A percentile compares a stretch with the other conserved stretches of the same genome.
phyloP scores from a whole-genome alignment of 2,888 invertebrate species.

The Mesopsocus fuscifrons region DNA sequence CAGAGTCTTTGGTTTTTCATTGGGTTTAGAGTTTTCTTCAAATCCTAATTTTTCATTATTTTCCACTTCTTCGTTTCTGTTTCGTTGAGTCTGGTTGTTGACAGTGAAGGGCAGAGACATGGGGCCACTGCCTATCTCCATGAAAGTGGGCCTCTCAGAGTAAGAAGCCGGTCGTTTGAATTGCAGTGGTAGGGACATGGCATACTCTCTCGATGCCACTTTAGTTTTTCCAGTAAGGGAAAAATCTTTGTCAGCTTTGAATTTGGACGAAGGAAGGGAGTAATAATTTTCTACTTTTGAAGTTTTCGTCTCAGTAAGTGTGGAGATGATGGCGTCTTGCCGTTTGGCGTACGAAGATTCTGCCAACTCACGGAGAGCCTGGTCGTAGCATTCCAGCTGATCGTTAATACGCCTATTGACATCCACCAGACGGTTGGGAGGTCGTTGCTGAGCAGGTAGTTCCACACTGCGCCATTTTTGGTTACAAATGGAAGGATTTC shows the following conservation, averaged over 20 bases:
- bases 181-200: no score
- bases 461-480: constrained; percentile 16
- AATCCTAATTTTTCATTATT: constrained; percentile 5
- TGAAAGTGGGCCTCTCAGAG: neutral
- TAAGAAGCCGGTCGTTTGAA: neutral
- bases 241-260: neutral
- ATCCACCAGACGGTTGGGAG: constrained; percentile 14
- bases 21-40: neutral
- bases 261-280: constrained; percentile 11
- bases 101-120: constrained; percentile 3
- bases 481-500: constrained; percentile 19
- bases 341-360: constrained; percentile 15
- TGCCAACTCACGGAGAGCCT: constrained; percentile 19
- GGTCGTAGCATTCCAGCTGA: constrained; percentile 20
- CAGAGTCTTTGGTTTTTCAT: neutral
- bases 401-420: constrained; percentile 18
- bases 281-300: constrained; percentile 11
- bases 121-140: neutral
- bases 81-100: neutral
- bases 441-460: constrained; percentile 12
- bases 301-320: constrained; percentile 11
- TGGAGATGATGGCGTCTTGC: constrained; percentile 10
- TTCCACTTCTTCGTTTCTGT: neutral
- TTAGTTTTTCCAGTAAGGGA: constrained; percentile 3
- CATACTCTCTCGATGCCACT: neutral